Percentiles rank a stretch among this genome's conserved stretches.
These are phyloP conservation scores for Rhaphigaster nebulosa DNA, from an alignment of 2,888 invertebrate genomes.

Conservation along the genomic window DNA sequence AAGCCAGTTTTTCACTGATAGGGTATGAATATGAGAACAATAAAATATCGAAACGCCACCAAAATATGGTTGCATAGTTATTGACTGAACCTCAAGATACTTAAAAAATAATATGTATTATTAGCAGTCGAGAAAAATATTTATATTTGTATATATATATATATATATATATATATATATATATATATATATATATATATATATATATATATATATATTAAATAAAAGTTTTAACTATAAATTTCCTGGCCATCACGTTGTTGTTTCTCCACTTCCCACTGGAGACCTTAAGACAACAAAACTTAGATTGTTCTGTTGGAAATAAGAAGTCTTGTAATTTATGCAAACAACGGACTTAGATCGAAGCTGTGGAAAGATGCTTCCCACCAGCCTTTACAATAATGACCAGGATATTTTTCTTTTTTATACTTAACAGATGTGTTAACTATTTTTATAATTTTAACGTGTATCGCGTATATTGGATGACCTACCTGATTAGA, in stretches of 20 bases:
- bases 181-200: too few species aligned
- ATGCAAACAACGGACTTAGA: background rate
- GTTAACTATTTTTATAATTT: background rate
- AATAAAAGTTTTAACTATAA: background rate
- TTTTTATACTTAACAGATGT: background rate
- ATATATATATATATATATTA: background rate
- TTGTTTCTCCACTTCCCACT: background rate
- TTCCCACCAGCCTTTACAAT: background rate
- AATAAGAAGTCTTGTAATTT: constrained; percentile 22
- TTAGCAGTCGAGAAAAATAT: too few species aligned
- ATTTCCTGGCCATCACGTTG: background rate
- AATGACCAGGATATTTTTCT: background rate
- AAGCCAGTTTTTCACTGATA: too few species aligned
- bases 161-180: too few species aligned
- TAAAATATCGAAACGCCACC: too few species aligned
- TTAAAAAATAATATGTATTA: too few species aligned
- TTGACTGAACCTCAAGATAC: too few species aligned
- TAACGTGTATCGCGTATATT: background rate
- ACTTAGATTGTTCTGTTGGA: constrained; percentile 7
- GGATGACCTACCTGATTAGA: too few species aligned
- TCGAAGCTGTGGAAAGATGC: background rate
- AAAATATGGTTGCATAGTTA: too few species aligned
- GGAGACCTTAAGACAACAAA: background rate
- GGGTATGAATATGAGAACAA: too few species aligned
- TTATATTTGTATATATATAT: too few species aligned